Base-by-base conservation (phyloP, 2,797 vertebrate genomes). In the Pithecia hirsuta region DNA sequence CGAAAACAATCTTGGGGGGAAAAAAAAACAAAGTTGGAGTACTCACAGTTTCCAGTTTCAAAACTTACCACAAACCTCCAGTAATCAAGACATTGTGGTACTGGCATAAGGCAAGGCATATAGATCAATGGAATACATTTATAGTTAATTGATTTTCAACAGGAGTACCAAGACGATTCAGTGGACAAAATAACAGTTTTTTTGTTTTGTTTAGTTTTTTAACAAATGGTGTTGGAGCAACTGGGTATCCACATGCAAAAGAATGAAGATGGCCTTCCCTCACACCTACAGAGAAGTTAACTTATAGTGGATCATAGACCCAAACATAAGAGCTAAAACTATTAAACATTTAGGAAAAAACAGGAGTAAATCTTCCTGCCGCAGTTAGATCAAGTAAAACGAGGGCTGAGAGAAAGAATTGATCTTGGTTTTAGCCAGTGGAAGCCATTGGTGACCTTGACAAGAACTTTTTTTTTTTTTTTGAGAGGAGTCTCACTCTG, bases 291-390 rank as follows among this genome's bases (percentile, higher is more conserved):
- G 2, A 67, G 57, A 96, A 72, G 41, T 72, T 86, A 85, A 84
- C 46, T 92, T 12, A 15, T 24, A 85, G 52, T 81, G 50, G 22
- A 70, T 86, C 39, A 33, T 8, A 48, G 41, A 81, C 15, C 50
- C 84, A 83, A 64, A 82, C 64, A 26, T 30, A 90, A 90, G 6
- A 83, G 28, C 41, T 50, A 64, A 92, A 95, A 44, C 36, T 52
- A 15, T 57, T 57, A 88, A 57, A 44, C n/a, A 81, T 79, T 44
- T 46, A 79, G 72, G 19, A 70, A 50, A 96, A 96, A 50, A 81
- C n/a, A 91, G 64, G n/a, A 76, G 10, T 96, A 94, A 92, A 72
- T 95, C 67, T 92, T 86, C 39, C 41, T 81, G 36, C 20, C 86
- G 2, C 10, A 85, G 39, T 19, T 20, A 70, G 33, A 70, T 76